phyloP scores from a whole-genome alignment of 2,888 invertebrate genomes.

The Clusia tigrina region DNA sequence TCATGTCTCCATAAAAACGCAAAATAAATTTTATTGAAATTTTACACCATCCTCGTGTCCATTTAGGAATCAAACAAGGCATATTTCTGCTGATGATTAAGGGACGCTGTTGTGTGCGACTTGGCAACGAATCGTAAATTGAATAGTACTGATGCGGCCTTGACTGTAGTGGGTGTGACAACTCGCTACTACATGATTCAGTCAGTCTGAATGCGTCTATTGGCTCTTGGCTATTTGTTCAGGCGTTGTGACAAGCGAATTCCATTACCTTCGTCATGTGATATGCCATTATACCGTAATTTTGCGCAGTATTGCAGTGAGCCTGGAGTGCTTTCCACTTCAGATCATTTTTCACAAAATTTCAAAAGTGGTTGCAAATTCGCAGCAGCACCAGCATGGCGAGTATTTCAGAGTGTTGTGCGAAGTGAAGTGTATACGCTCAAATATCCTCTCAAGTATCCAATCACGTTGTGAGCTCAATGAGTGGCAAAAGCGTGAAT shows the following conservation, averaged over 20 bases:
- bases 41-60: conserved; percentile 22
- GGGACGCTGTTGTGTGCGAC: not conserved
- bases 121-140: conserved; percentile 16
- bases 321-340: conserved; percentile 40
- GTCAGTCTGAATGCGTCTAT: not conserved
- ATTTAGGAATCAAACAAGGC: not conserved
- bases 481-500: too few relatives aligned
- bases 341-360: conserved; percentile 31
- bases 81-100: not conserved
- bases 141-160: conserved; percentile 14
- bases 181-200: conserved; percentile 12
- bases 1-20: conserved; percentile 53
- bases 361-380: not conserved
- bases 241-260: conserved; percentile 35
- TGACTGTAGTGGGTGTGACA: conserved; percentile 11
- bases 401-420: conserved; percentile 20
- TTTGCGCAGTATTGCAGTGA: conserved; percentile 19
- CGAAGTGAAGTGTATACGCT: conserved; percentile 10
- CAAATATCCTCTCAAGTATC: conserved; percentile 19
- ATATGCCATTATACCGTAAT: conserved; percentile 8
- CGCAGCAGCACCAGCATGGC: too few relatives aligned
- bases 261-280: conserved; percentile 33
- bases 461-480: not conserved
- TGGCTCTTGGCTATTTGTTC: conserved; percentile 32
- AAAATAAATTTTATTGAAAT: conserved; percentile 56